These are phyloP conservation scores for Neuroterus valhalla DNA, from an alignment of 1,140 invertebrate species.

Conservation along the genomic window DNA sequence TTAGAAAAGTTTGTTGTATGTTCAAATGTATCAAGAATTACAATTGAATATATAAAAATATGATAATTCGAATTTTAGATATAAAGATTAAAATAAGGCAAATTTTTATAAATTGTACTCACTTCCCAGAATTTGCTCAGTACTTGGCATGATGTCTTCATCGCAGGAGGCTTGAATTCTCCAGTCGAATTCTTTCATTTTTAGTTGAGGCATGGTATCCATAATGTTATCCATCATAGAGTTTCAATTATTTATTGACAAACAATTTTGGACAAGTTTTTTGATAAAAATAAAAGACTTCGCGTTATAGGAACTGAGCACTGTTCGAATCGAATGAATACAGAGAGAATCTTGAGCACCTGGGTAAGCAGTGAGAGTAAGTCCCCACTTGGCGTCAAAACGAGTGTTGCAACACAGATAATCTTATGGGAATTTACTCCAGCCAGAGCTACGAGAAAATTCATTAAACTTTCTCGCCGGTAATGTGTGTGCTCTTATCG, in stretches of 20 bases:
- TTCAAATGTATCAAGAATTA: too few relatives aligned
- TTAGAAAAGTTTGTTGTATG: too few relatives aligned
- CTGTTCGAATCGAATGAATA: conserved; percentile 11
- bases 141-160: conserved; percentile 16
- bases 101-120: neutral
- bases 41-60: too few relatives aligned
- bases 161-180: conserved; percentile 6
- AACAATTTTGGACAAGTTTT: neutral
- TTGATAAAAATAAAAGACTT: neutral
- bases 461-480: conserved; percentile 3
- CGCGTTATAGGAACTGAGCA: neutral
- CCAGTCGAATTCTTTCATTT: conserved; percentile 27
- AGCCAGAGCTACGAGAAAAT: conserved; percentile 5
- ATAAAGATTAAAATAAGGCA: neutral
- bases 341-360: conserved; percentile 1
- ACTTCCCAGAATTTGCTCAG: conserved; percentile 11
- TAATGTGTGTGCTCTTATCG: neutral
- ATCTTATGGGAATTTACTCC: conserved; percentile 24
- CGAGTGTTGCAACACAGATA: conserved; percentile 18
- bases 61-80: too few relatives aligned
- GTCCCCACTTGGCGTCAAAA: conserved; percentile 13
- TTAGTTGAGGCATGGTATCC: neutral
- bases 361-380: conserved; percentile 14
- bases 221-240: conserved; percentile 1
- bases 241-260: neutral